phyloP scores from a whole-genome alignment of 2,888 invertebrate species.

The Mythimna pallens region DNA sequence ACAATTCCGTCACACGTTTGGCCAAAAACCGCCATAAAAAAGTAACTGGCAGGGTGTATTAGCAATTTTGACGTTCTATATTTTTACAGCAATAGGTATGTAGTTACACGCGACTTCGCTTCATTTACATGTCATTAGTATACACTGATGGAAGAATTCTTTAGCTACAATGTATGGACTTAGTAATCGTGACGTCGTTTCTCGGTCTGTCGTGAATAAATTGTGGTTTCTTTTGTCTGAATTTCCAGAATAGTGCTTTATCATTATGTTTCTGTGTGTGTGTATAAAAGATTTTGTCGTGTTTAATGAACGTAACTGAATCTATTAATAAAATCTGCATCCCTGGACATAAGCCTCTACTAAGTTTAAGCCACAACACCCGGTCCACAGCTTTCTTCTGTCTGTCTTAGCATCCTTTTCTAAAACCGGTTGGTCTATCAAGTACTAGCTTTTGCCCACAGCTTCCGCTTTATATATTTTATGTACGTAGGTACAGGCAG shows the following conservation, averaged over 20 bases:
- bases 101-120: constrained; percentile 36
- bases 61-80: constrained; percentile 32
- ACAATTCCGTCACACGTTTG: constrained; percentile 6
- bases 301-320: not conserved
- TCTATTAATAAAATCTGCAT: not conserved
- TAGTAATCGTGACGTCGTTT: constrained; percentile 51
- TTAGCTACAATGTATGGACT: constrained; percentile 32
- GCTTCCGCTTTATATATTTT: no score
- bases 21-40: constrained; percentile 25
- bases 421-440: no score
- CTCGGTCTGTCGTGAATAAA: not conserved
- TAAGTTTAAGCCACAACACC: not conserved
- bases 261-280: not conserved
- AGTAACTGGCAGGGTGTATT: constrained; percentile 14
- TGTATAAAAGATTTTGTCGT: no score
- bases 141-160: constrained; percentile 45
- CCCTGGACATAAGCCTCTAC: not conserved
- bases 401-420: not conserved
- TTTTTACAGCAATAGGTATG: constrained; percentile 43
- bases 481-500: no score
- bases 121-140: constrained; percentile 60
- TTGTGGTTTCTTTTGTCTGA: not conserved
- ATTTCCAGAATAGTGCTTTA: not conserved
- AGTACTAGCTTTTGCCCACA: no score
- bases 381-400: not conserved